Base-by-base conservation (phyloP, 2,113 vertebrate species). In the Perca flavescens region DNA sequence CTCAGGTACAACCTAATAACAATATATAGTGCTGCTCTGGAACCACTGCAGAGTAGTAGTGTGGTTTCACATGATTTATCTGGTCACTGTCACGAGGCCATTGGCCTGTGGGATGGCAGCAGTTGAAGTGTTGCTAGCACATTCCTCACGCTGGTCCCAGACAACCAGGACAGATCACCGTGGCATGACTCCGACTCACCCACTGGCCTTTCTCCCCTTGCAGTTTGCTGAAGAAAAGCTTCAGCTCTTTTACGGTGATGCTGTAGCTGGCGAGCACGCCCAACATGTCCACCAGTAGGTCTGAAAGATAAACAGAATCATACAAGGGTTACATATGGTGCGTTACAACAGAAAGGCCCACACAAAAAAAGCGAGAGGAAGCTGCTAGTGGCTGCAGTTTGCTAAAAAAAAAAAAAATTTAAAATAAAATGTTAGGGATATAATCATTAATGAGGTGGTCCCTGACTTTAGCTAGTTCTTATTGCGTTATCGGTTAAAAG, bases 191-290 rank as follows among this genome's bases (percentile, higher is more conserved):
- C 0, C n/a, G 88, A 88, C 92, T 96, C 96, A 99, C 98, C 98
- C 98, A 99, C 94, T 96, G 97, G 90, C 96, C 96, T 93, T 96
- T 96, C 90, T 97, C 96, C 93, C 97, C 98, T 92, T 97, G 98
- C 82, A 99, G 96, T 89, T 97, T 98, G 95, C 98, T 99, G 95
- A 99, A 99, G 94, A 98, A 98, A 6, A 99, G 94, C 94, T 99
- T 99, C 54, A 99, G 94, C 84, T 99, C 98, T 78, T 97, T 97
- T 78, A 99, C 98, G 0, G 97, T 99, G 95, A 99, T 95, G 95
- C 97, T 99, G 92, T 99, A 99, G 94, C 97, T 98, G 64, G 98
- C 98, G 86, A 99, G 89, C 69, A 99, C 98, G 19, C 98, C 97
- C 91, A 99, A 89, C 97, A 98, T 98, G 90, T 99, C 98, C 92